Percentiles rank a stretch among this genome's conserved stretches.
Conservation (phyloP, 1,140 invertebrate species). For the Pararge aegeria region DNA sequence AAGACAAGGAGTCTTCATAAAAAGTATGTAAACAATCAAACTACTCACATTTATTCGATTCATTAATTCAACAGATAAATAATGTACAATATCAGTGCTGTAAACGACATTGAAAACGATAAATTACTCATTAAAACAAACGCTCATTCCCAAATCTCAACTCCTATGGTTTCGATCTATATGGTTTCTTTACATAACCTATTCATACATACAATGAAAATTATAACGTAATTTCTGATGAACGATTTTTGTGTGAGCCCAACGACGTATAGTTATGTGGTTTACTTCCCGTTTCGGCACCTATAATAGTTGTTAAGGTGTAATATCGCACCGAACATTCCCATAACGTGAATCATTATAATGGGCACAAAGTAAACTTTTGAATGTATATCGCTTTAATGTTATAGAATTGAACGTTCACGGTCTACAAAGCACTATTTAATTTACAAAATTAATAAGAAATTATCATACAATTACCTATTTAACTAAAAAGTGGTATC, state of each 20-base stretch:
- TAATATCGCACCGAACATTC: constrained; percentile 63
- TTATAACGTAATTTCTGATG: constrained; percentile 23
- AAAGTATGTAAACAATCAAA: no score
- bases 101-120: not conserved
- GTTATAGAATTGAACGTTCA: constrained; percentile 12
- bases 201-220: constrained; percentile 21
- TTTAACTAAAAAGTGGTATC: constrained; percentile 59
- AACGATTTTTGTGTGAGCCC: constrained; percentile 19
- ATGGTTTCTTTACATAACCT: constrained; percentile 45
- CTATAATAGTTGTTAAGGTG: constrained; percentile 51
- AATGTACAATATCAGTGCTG: not conserved
- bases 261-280: constrained; percentile 29
- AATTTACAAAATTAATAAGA: constrained; percentile 49
- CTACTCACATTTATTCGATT: no score
- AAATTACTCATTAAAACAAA: not conserved
- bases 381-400: constrained; percentile 17
- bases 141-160: constrained; percentile 14
- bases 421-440: constrained; percentile 35
- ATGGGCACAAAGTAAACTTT: constrained; percentile 34
- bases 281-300: constrained; percentile 51
- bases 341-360: constrained; percentile 66
- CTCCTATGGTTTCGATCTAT: constrained; percentile 17
- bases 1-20: no score
- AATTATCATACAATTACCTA: constrained; percentile 44
- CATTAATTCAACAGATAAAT: no score